Conservation (phyloP, 2,888 invertebrate species). For the Zele albiditarsus region DNA sequence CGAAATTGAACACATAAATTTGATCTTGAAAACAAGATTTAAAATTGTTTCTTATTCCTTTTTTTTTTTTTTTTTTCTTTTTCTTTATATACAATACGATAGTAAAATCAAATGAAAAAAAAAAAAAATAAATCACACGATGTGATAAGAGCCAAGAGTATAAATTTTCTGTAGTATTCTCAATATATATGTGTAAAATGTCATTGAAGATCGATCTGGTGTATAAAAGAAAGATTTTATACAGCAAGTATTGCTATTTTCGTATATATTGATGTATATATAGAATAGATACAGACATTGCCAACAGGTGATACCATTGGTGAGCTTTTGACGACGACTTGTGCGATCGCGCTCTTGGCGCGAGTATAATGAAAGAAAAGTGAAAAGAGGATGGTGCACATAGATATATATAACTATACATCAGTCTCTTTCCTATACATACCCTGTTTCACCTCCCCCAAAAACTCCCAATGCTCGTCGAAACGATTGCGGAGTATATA, state of each 20-base stretch:
- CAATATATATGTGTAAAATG: neutral
- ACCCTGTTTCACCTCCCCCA: neutral
- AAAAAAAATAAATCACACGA: no score
- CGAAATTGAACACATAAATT: no score
- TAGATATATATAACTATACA: neutral
- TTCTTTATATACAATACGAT: no score
- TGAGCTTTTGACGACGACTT: slow-evolving; percentile 28
- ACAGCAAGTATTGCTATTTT: slow-evolving; percentile 33
- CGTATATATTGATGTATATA: neutral
- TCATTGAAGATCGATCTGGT: slow-evolving; percentile 37
- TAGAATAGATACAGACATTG: slow-evolving; percentile 37
- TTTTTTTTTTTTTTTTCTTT: no score
- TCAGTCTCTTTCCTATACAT: neutral
- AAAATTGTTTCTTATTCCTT: no score
- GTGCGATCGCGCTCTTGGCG: slow-evolving; percentile 53
- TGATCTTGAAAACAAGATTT: no score
- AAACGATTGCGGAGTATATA: slow-evolving; percentile 49
- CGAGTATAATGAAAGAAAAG: slow-evolving; percentile 61
- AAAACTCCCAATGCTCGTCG: slow-evolving; percentile 18
- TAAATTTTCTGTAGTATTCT: neutral
- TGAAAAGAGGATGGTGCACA: slow-evolving; percentile 47
- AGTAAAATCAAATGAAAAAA: no score
- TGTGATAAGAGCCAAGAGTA: no score
- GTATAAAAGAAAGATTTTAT: slow-evolving; percentile 54
- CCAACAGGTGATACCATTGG: slow-evolving; percentile 67